phyloP scores from a whole-genome alignment of 2,797 vertebrate genomes.

The Rhynchotus rufescens region DNA sequence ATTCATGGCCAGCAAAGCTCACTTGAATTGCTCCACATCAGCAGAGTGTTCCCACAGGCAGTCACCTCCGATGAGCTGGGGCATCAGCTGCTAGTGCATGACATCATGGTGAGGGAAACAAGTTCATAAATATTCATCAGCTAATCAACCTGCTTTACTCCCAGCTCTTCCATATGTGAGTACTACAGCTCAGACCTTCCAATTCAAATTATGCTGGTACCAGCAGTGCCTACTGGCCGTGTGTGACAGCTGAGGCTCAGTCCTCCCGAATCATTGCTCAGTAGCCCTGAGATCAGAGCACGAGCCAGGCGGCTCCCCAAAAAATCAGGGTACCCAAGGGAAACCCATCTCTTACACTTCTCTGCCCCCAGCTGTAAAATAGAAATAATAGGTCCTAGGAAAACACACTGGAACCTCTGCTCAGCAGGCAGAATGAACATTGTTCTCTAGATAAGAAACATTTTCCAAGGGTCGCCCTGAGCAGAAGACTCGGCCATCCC shows the following conservation, averaged over 20 bases:
- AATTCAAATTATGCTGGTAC: background rate
- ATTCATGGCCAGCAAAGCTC: background rate
- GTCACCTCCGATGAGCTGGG: rapidly evolving
- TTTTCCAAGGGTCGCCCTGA: background rate
- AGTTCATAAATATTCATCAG: conserved; percentile 36
- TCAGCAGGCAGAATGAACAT: background rate
- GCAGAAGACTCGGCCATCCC: background rate
- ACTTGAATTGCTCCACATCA: background rate
- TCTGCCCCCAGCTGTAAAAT: background rate
- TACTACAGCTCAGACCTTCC: background rate
- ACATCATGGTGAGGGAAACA: conserved; percentile 3
- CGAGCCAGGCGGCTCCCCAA: too few relatives aligned
- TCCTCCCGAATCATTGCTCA: background rate
- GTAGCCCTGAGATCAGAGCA: too few relatives aligned
- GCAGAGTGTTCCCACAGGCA: background rate
- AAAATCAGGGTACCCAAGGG: too few relatives aligned
- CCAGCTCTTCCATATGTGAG: background rate
- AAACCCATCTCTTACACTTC: too few relatives aligned
- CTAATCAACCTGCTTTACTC: conserved; percentile 34
- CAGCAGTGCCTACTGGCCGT: background rate
- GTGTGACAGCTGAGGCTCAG: background rate
- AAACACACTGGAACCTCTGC: background rate
- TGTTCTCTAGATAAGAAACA: background rate
- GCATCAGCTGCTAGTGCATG: background rate
- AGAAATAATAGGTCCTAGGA: background rate